Percentiles rank a stretch among this genome's conserved stretches.
Conservation (phyloP, 2,888 invertebrate species). For the Pegoplata infirma region DNA sequence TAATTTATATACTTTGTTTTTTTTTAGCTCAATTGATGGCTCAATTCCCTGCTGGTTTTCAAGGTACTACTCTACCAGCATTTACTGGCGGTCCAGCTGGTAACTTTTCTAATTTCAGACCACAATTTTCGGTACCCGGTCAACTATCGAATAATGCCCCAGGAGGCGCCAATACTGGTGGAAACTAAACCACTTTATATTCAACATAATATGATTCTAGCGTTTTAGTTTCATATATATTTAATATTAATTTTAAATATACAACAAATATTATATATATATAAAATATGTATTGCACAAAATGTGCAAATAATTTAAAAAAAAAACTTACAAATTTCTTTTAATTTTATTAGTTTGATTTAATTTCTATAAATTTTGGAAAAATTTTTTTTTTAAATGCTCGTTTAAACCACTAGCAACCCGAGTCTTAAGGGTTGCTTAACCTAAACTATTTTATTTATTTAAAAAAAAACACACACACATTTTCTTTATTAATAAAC, state of each 20-base stretch:
- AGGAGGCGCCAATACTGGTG: constrained; percentile 49
- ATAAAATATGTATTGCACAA: constrained; percentile 40
- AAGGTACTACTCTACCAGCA: constrained; percentile 84
- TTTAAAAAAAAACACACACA: no score
- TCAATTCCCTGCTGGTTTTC: constrained; percentile 91
- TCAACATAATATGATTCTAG: constrained; percentile 27
- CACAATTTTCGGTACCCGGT: constrained; percentile 83
- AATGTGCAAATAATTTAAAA: constrained; percentile 43
- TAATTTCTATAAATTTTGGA: constrained; percentile 4
- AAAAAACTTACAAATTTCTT: constrained; percentile 26
- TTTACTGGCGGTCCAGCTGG: constrained; percentile 86
- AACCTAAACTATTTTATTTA: no score
- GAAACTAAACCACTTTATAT: constrained; percentile 41
- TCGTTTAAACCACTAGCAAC: no score
- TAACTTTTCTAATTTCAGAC: constrained; percentile 93
- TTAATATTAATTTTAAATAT: constrained; percentile 32
- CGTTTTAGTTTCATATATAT: constrained; percentile 41
- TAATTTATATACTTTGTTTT: no score
- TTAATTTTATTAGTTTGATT: constrained; percentile 38
- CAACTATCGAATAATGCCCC: constrained; percentile 70
- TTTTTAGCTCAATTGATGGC: constrained; percentile 86
- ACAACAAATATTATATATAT: constrained; percentile 14
- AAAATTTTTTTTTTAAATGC: no score
- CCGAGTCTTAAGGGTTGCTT: no score
- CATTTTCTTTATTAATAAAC: no score